Base-by-base conservation (phyloP, 2,888 invertebrate genomes). In the Silvanus unidentatus region DNA sequence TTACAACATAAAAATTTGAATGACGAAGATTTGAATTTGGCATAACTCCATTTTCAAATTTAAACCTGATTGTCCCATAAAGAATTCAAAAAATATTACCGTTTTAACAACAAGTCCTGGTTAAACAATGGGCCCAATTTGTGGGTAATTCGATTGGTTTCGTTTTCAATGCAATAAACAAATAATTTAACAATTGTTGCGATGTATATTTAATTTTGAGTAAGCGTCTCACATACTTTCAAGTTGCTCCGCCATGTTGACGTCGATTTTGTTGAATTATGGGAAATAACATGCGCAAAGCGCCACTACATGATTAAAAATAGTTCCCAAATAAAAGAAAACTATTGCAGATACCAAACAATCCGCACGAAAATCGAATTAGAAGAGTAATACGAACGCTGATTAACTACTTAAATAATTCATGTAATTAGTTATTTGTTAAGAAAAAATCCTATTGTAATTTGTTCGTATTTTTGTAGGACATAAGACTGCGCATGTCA, bases 161-260 rank as follows among this genome's bases (percentile, higher is more conserved):
- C 4, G 3, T 22, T 22, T 35, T 36, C 14, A 14, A 16, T 28
- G 12, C 35, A 38, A 11, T 16, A 35, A 16, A 43, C 8, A 22
- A 22, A 22, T 22, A 8, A 22, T 5, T 8, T 8, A 22, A 22
- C 22, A 5, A 12, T 35, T 35, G 14, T 35, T 12, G 16, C 14
- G 9, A 13, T 9, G 2, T 10, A 3, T 2, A 14, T 14, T 39
- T 27, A 27, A 27, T 39, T 27, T 13, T 1, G 12, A 22, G 30
- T 29, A 14, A 10, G 22, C 4, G 14, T 54, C 53, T 57, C 45
- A 59, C 82, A 82, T 78, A 84, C 84, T 82, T 83, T 84, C 81
- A 77, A 82, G 80, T 79, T 79, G 77, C 77, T 84, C 83, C 81
- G 85, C 85, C 85, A 86, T 86, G 75, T 85, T 85, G 83, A 79